Evolutionary conservation across 1,140 invertebrate genomes (phyloP), one percentile per base, ranked within the genome.

Genomic region (Drosophila busckii): DNA sequence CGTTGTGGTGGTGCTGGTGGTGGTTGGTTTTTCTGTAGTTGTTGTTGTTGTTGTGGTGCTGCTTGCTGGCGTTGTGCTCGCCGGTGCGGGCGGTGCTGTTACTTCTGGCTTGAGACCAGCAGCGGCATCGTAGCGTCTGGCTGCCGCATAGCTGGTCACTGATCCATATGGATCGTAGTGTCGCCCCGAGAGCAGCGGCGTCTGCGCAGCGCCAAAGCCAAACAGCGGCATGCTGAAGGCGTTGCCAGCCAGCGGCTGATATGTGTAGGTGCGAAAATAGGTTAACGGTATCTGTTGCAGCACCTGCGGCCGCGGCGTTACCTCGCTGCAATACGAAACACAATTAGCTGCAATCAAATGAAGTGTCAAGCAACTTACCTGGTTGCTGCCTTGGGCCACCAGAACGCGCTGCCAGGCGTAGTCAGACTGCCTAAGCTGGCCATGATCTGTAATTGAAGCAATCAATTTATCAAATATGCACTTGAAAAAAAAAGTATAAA

Each of bases 191-290:
- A 85, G 59, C 22, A 85, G 31, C 1, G 83, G 71, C 3, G 83
- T 63, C 40, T 76, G 82, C 1, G 76, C 55, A 0, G 73, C 64
- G 12, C 73, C 66, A 29, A 56, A 66, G 1, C 76, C 83, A 2
- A 76, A 83, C 46, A 83, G 58, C 2, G 82, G 82, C 34, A 76
- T 56, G 6, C 60, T 35, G 4, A 82, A 76, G 4, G 67, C 45
- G 23, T 63, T 64, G 9, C 63, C 70, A 0, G 54, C 32, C 29
- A 84, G 15, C 1, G 80, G 84, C 29, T 85, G 84, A 23, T 86
- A 86, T 3, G 84, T 86, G 44, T 86, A 86, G 0, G 84, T 86
- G 10, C 84, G 84, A 40, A 86, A 86, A 23, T 86, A 86, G 26
- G 84, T 86, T 9, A 86, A 54, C 1, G 84, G 84, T 0, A 86